These are phyloP conservation scores for Suncus etruscus DNA, from an alignment of 2,113 vertebrate species.

Conservation along the genomic window DNA sequence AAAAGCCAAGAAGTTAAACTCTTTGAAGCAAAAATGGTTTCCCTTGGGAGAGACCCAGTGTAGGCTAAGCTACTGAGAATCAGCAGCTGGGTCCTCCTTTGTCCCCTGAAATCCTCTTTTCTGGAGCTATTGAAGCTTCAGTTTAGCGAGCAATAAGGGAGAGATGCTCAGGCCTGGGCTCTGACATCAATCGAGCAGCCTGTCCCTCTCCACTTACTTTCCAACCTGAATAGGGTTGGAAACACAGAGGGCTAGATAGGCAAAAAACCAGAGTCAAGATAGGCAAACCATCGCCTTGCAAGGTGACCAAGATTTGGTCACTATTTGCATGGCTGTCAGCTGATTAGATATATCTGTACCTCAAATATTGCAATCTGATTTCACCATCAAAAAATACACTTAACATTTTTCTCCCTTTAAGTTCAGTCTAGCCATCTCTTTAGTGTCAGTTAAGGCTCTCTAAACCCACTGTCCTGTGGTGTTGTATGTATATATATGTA, in stretches of 20 bases:
- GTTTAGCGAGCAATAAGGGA: constrained; percentile 40
- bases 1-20: constrained; percentile 78
- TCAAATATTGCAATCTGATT: constrained; percentile 80
- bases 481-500: not conserved
- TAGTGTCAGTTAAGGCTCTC: constrained; percentile 40
- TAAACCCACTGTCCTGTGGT: not conserved
- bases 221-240: not conserved
- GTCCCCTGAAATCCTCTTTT: constrained; percentile 63
- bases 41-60: constrained; percentile 50
- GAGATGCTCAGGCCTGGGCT: not conserved
- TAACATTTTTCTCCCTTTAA: constrained; percentile 58
- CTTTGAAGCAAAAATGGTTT: constrained; percentile 78
- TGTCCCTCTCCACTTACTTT: not conserved
- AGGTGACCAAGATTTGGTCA: constrained; percentile 71
- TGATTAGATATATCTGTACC: constrained; percentile 77
- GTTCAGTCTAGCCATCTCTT: constrained; percentile 51
- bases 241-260: constrained; percentile 26
- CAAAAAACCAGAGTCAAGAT: constrained; percentile 21
- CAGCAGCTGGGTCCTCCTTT: constrained; percentile 66
- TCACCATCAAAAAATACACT: constrained; percentile 76
- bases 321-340: constrained; percentile 81
- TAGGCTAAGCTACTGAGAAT: not conserved
- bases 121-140: constrained; percentile 62
- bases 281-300: constrained; percentile 43
- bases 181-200: not conserved